Base-by-base conservation (phyloP, 2,888 invertebrate species). In the Lordiphosa fenestrarum region DNA sequence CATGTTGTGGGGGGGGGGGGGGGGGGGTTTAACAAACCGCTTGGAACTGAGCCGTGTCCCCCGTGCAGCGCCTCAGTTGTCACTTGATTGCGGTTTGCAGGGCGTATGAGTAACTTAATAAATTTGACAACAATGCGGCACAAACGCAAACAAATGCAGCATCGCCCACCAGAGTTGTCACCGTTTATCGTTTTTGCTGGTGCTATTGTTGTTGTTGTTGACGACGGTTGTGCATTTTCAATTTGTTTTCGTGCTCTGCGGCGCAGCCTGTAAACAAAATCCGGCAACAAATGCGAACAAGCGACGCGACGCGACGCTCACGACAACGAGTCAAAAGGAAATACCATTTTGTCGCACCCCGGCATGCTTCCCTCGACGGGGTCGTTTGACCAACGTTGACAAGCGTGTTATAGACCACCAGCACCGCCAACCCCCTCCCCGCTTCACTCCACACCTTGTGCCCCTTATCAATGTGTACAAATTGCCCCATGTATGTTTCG, bases 41-140 rank as follows among this genome's bases (percentile, higher is more conserved):
- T 62, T 66, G 66, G 47, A 50, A 42, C 12, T 23, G 30, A 30
- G 30, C 30, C 7, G 30, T 9, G 12, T 6, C 13, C 15, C 36
- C n/a, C 25, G 30, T 9, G 9, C 25, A 30, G 42, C 42, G 30
- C 13, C 44, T 50, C 51, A 48, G 30, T 52, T 75, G 66, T 65
- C 76, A 76, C 64, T 61, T 59, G 61, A 69, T 63, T 72, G 75
- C 39, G 46, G 46, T 40, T 36, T 47, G 46, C 68, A 64, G 62
- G 67, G 69, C 80, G 80, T 80, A 83, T 83, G 80, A 81, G 81
- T 83, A 81, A 83, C 80, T 81, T 81, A 81, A 81, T 81, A 81
- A 81, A 81, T 81, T 83, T 83, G 81, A 83, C 77, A 82, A 82
- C 75, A 78, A 73, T 78, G 73, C 70, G 60, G 53, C 67, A 73